Evolutionary conservation across 30 jellyfish, hydroid and myxozoan species (phyloP).

Genomic region (Chironex yamaguchii): DNA sequence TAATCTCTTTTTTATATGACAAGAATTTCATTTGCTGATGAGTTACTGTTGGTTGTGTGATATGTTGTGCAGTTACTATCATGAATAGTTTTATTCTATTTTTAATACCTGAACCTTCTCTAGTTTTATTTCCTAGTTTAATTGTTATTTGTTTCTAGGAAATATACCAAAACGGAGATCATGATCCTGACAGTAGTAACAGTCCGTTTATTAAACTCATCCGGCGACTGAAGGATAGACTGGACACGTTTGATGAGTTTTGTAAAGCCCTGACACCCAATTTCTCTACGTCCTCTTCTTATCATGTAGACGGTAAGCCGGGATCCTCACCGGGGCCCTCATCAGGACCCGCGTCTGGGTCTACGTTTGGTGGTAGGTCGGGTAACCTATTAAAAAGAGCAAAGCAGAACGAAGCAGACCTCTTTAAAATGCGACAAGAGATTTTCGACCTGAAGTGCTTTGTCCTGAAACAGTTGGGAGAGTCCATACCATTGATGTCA

Average conservation of each 20-base stretch:
- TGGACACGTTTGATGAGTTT: not conserved
- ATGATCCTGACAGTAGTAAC: not conserved
- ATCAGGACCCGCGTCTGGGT: not conserved
- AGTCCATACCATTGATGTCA: not conserved
- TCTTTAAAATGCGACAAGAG: not conserved
- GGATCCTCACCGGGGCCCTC: not conserved
- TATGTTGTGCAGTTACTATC: no score
- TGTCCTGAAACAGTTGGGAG: not conserved
- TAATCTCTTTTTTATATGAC: no score
- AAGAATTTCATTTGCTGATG: not conserved
- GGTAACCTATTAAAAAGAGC: not conserved
- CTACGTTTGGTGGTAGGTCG: not conserved
- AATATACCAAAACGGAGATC: not conserved
- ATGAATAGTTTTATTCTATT: no score
- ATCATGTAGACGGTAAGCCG: not conserved
- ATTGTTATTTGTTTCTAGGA: no score
- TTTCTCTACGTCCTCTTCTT: not conserved
- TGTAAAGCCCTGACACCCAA: no score
- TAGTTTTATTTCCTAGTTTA: no score
- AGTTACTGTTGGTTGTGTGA: not conserved
- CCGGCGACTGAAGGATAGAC: not conserved
- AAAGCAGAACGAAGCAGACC: not conserved
- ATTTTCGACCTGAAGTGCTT: not conserved
- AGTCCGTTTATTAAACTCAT: not conserved
- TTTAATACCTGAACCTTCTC: no score